Evolutionary conservation across 2,888 invertebrate genomes (phyloP).

Genomic region (Ashinkailepas kermadecensis): DNA sequence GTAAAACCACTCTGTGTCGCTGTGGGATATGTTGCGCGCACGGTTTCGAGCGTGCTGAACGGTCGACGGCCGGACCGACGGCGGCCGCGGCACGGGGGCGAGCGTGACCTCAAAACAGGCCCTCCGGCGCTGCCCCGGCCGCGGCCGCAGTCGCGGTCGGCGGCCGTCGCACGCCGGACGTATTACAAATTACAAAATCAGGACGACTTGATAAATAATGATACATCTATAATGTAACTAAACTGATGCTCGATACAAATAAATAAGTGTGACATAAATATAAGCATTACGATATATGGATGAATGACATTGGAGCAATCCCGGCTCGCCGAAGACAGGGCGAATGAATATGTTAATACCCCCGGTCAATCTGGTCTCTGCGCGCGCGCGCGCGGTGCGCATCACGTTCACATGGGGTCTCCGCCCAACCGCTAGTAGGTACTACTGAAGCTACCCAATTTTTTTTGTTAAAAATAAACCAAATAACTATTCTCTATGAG

Average conservation of each 20-base stretch:
- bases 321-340: constrained; percentile 19
- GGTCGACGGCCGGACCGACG: background rate
- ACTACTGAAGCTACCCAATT: constrained; percentile 21
- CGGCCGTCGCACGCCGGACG: background rate
- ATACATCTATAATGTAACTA: constrained; percentile 23
- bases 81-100: background rate
- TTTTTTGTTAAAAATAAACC: constrained; percentile 21
- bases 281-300: constrained; percentile 22
- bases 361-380: background rate
- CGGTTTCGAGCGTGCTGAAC: background rate
- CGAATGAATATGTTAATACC: constrained; percentile 21
- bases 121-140: background rate
- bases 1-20: background rate
- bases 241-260: constrained; percentile 23
- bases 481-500: constrained; percentile 21
- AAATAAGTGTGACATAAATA: constrained; percentile 24
- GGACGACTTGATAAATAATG: constrained; percentile 23
- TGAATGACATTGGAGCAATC: constrained; percentile 22
- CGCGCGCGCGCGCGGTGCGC: background rate
- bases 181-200: constrained; percentile 23
- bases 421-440: constrained; percentile 1
- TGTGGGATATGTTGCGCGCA: background rate
- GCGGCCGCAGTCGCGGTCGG: background rate
- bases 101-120: background rate
- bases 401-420: background rate